A percentile compares a stretch with the other conserved stretches of the same genome.
phyloP scores from a whole-genome alignment of 35 echinoderm and acorn worm genomes.

The Holothuria glaberrima region DNA sequence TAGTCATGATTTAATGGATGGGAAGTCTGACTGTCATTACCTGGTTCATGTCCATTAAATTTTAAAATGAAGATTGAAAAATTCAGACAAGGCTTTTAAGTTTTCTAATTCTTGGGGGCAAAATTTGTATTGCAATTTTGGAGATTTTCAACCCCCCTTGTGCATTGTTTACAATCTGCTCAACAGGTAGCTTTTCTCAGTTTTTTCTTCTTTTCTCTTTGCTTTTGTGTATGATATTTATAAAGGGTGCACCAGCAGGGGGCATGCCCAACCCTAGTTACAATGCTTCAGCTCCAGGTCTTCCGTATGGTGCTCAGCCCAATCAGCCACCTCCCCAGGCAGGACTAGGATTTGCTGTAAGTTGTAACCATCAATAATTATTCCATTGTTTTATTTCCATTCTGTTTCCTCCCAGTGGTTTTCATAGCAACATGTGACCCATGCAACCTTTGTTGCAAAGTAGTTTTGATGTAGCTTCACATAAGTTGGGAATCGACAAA shows the following conservation, averaged over 20 bases:
- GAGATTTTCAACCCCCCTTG: background rate
- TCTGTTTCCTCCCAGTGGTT: no score
- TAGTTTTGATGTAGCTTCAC: no score
- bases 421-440: no score
- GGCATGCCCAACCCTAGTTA: conserved; percentile 2
- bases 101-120: no score
- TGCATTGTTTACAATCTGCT: background rate
- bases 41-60: no score
- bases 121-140: background rate
- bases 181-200: background rate
- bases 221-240: background rate
- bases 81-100: no score
- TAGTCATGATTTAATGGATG: no score
- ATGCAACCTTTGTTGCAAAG: no score
- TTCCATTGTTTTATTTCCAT: no score
- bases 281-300: conserved; percentile 16
- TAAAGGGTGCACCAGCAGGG: conserved; percentile 8
- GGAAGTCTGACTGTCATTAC: no score
- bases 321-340: background rate
- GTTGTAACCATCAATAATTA: background rate
- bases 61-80: no score
- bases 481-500: no score
- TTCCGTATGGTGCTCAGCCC: conserved; percentile 15
- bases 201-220: background rate
- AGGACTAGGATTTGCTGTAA: conserved; percentile 44